Conservation (phyloP, 2,113 vertebrate species). For the Bombycilla garrulus region DNA sequence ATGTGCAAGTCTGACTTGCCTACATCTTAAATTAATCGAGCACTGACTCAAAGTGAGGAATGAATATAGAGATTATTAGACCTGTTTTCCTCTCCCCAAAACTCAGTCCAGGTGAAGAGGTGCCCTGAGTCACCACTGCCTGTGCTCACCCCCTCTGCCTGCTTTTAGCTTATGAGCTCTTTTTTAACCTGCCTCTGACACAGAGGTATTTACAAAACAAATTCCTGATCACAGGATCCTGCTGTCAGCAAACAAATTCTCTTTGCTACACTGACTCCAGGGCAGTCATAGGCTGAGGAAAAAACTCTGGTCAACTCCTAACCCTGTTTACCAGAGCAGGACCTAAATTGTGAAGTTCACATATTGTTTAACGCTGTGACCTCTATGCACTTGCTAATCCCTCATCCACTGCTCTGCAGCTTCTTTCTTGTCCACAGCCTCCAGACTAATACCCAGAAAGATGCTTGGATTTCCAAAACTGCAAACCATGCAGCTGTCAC, state of each 20-base stretch:
- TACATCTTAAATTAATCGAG: neutral
- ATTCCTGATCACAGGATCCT: neutral
- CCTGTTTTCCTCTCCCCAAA: neutral
- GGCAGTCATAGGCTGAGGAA: neutral
- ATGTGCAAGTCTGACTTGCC: neutral
- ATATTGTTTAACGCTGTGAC: conserved; percentile 19
- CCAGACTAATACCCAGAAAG: conserved; percentile 62
- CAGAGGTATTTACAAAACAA: neutral
- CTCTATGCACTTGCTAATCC: conserved; percentile 27
- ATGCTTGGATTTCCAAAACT: conserved; percentile 61
- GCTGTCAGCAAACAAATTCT: neutral
- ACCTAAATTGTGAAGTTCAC: neutral
- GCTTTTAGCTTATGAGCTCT: neutral
- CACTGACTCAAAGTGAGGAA: neutral
- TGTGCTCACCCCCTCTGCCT: neutral
- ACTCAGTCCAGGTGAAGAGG: neutral
- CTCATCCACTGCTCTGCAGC: conserved; percentile 1
- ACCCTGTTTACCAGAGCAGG: neutral
- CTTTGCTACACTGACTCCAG: neutral
- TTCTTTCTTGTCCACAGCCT: conserved; percentile 37
- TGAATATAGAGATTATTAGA: neutral
- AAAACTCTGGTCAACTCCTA: neutral
- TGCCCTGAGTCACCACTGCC: neutral
- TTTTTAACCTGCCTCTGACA: neutral
- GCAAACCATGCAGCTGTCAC: conserved; percentile 18